Percentiles rank a stretch among this genome's conserved stretches.
These are phyloP conservation scores for Oscheius myriophilus DNA, from an alignment of 2,888 invertebrate species.

Conservation along the genomic window DNA sequence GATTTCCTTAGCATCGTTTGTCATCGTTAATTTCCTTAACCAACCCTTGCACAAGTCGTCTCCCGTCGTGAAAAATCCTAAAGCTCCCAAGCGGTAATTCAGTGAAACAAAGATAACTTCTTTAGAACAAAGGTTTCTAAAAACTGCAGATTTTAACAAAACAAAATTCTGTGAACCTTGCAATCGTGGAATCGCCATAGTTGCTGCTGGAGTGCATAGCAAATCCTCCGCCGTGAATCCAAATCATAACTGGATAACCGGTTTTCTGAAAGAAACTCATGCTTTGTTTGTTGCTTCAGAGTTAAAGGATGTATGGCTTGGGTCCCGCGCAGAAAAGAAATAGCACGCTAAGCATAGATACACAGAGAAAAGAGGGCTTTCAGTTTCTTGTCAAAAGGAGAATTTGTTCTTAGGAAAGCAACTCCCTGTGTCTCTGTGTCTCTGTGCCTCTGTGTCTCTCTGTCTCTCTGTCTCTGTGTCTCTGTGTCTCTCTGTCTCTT, in stretches of 20 bases:
- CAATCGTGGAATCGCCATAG: conserved; percentile 46
- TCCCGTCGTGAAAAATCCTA: conserved; percentile 59
- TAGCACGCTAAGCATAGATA: no score
- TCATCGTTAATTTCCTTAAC: conserved; percentile 56
- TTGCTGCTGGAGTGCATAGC: conserved; percentile 48
- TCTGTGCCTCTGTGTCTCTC: no score
- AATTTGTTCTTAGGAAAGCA: no score
- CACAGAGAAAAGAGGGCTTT: no score
- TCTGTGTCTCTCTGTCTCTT: no score
- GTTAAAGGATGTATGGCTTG: no score
- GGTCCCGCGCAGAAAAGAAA: no score
- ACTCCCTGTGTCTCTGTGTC: no score
- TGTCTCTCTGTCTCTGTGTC: no score
- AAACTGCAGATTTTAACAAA: conserved; percentile 15
- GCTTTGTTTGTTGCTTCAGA: no score
- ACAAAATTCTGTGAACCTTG: conserved; percentile 15
- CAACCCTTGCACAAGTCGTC: conserved; percentile 38
- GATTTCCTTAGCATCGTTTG: conserved; percentile 51
- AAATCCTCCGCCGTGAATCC: conserved; percentile 61
- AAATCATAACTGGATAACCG: conserved; percentile 58
- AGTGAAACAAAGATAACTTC: conserved; percentile 62
- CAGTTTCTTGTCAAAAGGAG: no score
- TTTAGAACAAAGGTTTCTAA: conserved; percentile 58
- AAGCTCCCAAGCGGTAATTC: conserved; percentile 62
- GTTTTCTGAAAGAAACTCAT: conserved; percentile 37